Evolutionary conservation across 2,888 invertebrate species (phyloP), one percentile per base, ranked within the genome.

Genomic region (Globia sparganii): DNA sequence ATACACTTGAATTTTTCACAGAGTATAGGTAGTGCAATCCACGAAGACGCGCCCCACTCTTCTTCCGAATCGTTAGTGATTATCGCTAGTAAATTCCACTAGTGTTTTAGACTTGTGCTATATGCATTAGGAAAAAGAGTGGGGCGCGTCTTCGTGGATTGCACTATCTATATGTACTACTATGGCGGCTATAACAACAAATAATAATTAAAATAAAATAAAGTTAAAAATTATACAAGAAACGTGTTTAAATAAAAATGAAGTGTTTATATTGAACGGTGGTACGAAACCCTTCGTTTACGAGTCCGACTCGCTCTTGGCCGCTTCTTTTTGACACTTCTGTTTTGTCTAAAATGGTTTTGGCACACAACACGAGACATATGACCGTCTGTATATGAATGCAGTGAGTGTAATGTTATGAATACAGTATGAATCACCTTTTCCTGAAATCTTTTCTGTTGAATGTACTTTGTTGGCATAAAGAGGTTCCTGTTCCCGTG

Each of bases 301-400:
- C n/a, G n/a, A 37, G n/a, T 18, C 25, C 18, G 37, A 37, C 4
- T 37, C 37, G n/a, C n/a, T 4, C n/a, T 18, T 64, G 6, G n/a
- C n/a, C 37, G 18, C 13, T n/a, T 71, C 56, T 15, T 62, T 70
- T 59, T 6, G 58, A 31, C 64, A 71, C 46, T 64, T 15, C 31
- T 69, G 21, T 69, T 69, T 11, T 53, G 31, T 4, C 40, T 11
- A 8, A 69, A 40, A 72, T 21, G 28, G 53, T 53, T 83, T 83
- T 83, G 83, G 83, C 83, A 83, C 66, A 62, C 62, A 46, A 31
- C 40, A n/a, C 37, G 53, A 59, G 46, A 49, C n/a, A 13, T 34
- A 59, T 37, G 31, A 34, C 62, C 43, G 65, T 13, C 13, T 59
- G 58, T 6, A 34, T 49, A 72, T 46, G 13, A 65, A 77, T 72